Conservation (phyloP, 2,113 vertebrate species). For the Boleophthalmus pectinirostris region DNA sequence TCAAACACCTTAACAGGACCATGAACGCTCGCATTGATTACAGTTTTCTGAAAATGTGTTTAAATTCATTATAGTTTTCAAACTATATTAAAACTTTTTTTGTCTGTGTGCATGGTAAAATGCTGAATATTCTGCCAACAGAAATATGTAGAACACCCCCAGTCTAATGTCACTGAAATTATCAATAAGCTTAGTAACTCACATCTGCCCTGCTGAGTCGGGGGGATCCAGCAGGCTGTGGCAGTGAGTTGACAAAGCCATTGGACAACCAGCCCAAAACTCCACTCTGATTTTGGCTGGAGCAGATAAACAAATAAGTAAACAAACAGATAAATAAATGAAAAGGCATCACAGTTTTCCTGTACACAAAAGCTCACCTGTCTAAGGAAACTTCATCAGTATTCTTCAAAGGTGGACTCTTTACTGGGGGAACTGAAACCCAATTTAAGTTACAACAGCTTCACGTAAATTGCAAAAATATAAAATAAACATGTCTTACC, state of each 20-base stretch:
- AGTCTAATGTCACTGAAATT: too few species aligned
- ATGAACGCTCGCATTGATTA: too few species aligned
- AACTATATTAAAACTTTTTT: too few species aligned
- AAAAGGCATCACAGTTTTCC: background rate
- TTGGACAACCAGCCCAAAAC: conserved; percentile 78
- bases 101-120: too few species aligned
- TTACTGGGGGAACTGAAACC: conserved; percentile 17
- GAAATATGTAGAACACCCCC: too few species aligned
- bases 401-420: conserved; percentile 31
- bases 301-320: conserved; percentile 9
- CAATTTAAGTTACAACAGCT: background rate
- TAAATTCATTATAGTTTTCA: too few species aligned
- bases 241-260: conserved; percentile 69
- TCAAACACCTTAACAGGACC: too few species aligned
- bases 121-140: too few species aligned
- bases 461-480: background rate
- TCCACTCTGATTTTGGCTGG: conserved; percentile 64
- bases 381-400: conserved; percentile 53
- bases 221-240: conserved; percentile 66
- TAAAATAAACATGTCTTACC: conserved; percentile 32
- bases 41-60: too few species aligned
- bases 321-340: conserved; percentile 2
- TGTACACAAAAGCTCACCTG: conserved; percentile 37
- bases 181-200: conserved; percentile 33
- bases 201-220: conserved; percentile 43